phyloP scores from a whole-genome alignment of 2,888 invertebrate genomes.

The Galerucella calmariensis region DNA sequence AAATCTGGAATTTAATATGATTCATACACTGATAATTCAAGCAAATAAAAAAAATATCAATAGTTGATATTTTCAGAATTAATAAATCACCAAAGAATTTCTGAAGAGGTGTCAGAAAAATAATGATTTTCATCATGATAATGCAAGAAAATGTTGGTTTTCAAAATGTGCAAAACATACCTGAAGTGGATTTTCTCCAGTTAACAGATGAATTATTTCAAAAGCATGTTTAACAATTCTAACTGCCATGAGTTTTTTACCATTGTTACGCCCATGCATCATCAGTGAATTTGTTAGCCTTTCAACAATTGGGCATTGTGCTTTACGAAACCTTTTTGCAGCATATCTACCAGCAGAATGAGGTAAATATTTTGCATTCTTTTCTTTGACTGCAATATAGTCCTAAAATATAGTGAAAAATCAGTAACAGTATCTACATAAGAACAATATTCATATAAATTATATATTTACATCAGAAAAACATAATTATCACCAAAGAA shows the following conservation, averaged over 20 bases:
- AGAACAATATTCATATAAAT: background rate
- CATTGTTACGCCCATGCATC: conserved; percentile 99
- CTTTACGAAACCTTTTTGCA: conserved; percentile 98
- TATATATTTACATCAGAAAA: conserved; percentile 32
- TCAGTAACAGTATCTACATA: background rate
- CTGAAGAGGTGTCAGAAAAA: conserved; percentile 64
- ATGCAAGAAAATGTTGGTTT: background rate
- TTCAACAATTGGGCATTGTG: conserved; percentile 99
- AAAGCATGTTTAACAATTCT: conserved; percentile 99
- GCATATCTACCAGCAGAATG: conserved; percentile 99
- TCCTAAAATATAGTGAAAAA: conserved; percentile 68
- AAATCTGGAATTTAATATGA: conserved; percentile 68
- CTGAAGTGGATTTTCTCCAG: conserved; percentile 88
- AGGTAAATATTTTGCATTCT: conserved; percentile 98
- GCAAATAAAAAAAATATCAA: background rate
- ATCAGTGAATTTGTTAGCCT: conserved; percentile 96
- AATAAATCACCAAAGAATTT: conserved; percentile 48
- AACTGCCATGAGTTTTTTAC: conserved; percentile 99
- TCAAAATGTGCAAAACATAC: conserved; percentile 63
- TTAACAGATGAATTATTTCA: conserved; percentile 96
- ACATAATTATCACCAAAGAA: conserved; percentile 53
- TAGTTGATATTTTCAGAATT: conserved; percentile 39
- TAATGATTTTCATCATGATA: conserved; percentile 48
- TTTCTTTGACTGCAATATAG: conserved; percentile 96
- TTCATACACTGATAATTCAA: background rate